Evolutionary conservation across 2,113 vertebrate genomes (phyloP).

Genomic region (Arothron firmamentum): DNA sequence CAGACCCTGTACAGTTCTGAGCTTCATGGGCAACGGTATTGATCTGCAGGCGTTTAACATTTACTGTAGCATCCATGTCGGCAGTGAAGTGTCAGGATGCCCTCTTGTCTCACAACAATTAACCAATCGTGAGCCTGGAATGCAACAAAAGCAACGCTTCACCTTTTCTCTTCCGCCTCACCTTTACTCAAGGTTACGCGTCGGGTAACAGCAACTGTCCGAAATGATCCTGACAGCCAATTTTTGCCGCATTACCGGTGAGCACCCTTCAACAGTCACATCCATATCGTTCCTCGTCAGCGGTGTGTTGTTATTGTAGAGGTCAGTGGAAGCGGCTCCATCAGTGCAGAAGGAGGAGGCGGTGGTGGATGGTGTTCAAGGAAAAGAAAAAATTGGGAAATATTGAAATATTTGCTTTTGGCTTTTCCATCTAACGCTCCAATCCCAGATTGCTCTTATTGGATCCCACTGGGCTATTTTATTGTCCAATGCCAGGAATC

Average conservation of each 20-base stretch:
- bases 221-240: constrained; percentile 35
- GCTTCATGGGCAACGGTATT: constrained; percentile 40
- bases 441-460: too few relatives aligned
- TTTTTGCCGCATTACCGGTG: constrained; percentile 34
- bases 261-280: constrained; percentile 44
- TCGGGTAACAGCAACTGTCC: constrained; percentile 27
- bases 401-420: not conserved
- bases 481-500: too few relatives aligned
- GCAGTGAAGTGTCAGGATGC: constrained; percentile 41
- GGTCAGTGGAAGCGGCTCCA: constrained; percentile 50
- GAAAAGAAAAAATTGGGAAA: constrained; percentile 2
- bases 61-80: constrained; percentile 47
- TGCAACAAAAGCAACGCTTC: not conserved
- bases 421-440: too few relatives aligned
- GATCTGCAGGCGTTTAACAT: constrained; percentile 65
- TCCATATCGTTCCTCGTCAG: constrained; percentile 44
- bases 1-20: constrained; percentile 7
- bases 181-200: constrained; percentile 44
- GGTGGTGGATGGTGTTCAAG: constrained; percentile 16
- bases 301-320: constrained; percentile 35
- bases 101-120: constrained; percentile 2
- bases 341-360: constrained; percentile 30
- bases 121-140: too few relatives aligned
- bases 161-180: constrained; percentile 12
- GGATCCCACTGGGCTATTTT: too few relatives aligned